Percentiles rank a stretch among this genome's conserved stretches.
Conservation (phyloP, 1,140 invertebrate species). For the Pseudomyrmex pallidus region DNA sequence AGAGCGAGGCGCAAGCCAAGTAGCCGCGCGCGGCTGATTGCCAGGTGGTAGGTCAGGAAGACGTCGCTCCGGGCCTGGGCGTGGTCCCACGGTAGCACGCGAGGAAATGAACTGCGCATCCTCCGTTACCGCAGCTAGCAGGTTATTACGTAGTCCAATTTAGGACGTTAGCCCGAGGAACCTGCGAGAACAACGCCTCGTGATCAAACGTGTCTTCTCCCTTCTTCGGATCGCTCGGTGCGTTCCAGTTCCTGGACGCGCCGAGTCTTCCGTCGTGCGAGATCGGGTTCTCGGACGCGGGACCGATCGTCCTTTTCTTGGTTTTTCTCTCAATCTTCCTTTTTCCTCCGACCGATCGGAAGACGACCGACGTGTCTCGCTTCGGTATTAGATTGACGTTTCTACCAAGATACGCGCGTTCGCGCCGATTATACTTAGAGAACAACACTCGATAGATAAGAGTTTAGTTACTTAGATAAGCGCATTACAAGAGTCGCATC, state of each 20-base stretch:
- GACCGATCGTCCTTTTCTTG: not conserved
- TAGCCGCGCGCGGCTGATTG: conserved; percentile 14
- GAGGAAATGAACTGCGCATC: conserved; percentile 48
- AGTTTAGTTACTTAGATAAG: too few relatives aligned
- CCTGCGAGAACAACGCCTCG: conserved; percentile 20
- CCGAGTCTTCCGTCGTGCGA: not conserved
- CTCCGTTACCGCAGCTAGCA: conserved; percentile 58
- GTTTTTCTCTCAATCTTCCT: not conserved
- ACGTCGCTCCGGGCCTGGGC: conserved; percentile 80
- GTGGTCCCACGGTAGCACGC: conserved; percentile 77
- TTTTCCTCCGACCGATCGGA: not conserved
- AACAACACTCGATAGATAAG: too few relatives aligned
- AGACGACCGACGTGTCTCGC: not conserved
- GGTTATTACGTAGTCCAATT: conserved; percentile 81
- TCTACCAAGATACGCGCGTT: too few relatives aligned
- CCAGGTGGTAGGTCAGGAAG: conserved; percentile 37
- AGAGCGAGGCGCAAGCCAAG: conserved; percentile 7
- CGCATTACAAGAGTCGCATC: too few relatives aligned
- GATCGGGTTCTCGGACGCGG: not conserved
- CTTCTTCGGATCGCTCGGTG: not conserved
- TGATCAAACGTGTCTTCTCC: conserved; percentile 15
- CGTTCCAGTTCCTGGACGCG: too few relatives aligned
- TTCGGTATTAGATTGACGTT: not conserved
- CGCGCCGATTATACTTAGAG: too few relatives aligned
- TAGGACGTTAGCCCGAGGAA: conserved; percentile 70